Evolutionary conservation across 2,888 invertebrate species (phyloP).

Genomic region (Mellilla xanthometata): DNA sequence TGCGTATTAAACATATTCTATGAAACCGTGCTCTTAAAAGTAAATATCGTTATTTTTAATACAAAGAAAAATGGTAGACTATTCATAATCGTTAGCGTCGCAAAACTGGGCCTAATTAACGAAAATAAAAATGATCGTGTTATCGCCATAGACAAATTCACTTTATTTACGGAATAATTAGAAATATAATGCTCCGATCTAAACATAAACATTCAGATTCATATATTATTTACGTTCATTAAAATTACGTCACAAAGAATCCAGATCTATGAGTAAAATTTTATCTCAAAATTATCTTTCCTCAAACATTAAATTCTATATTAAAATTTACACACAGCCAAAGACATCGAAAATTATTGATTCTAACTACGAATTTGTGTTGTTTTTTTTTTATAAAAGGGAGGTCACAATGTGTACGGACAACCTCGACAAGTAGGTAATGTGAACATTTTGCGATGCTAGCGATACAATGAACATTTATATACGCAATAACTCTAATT

Average conservation of each 20-base stretch:
- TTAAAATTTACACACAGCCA: constrained; percentile 80
- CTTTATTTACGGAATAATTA: constrained; percentile 75
- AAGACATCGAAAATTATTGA: constrained; percentile 77
- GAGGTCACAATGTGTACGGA: constrained; percentile 58
- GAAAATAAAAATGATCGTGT: constrained; percentile 49
- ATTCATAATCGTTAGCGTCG: constrained; percentile 61
- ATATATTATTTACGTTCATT: constrained; percentile 56
- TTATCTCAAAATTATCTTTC: constrained; percentile 75
- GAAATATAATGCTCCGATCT: constrained; percentile 71
- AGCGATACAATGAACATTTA: constrained; percentile 63
- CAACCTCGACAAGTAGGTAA: constrained; percentile 67
- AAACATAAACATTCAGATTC: constrained; percentile 75
- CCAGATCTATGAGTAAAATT: constrained; percentile 65
- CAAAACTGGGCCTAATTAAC: constrained; percentile 54
- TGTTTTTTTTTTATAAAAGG: constrained; percentile 57
- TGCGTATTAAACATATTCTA: background rate
- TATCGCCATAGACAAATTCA: constrained; percentile 67
- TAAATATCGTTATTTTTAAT: constrained; percentile 13
- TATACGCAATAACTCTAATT: constrained; percentile 43
- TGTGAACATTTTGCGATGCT: constrained; percentile 84
- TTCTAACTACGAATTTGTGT: constrained; percentile 65
- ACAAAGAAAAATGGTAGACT: constrained; percentile 76
- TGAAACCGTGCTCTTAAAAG: constrained; percentile 2
- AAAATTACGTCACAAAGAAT: constrained; percentile 59
- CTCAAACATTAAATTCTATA: constrained; percentile 58